These are phyloP conservation scores for Aphelocoma californica DNA, from an alignment of 2,797 vertebrate genomes.

Conservation along the genomic window DNA sequence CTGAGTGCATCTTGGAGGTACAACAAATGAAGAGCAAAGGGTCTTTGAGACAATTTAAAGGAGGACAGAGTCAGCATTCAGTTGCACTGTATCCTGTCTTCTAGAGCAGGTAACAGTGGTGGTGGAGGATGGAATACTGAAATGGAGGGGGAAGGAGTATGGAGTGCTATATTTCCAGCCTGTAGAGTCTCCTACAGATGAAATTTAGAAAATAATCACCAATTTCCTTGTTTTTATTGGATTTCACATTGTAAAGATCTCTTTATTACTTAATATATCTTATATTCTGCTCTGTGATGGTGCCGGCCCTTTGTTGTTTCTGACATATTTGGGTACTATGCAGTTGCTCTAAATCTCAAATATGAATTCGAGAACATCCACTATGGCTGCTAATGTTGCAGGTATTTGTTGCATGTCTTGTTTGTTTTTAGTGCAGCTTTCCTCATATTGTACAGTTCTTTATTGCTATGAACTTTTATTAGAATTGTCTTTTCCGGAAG, in stretches of 20 bases:
- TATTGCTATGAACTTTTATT: neutral
- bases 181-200: neutral
- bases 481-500: neutral
- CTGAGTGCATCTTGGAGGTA: neutral
- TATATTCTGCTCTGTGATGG: neutral
- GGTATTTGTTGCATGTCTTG: neutral
- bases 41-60: neutral
- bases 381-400: neutral
- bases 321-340: neutral
- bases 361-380: rapidly evolving
- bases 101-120: neutral
- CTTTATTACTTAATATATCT: neutral
- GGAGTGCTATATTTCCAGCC: neutral
- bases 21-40: neutral
- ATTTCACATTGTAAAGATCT: neutral
- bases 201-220: neutral
- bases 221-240: neutral
- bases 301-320: neutral
- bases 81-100: neutral
- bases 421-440: neutral
- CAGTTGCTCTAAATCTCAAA: neutral
- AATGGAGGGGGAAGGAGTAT: neutral
- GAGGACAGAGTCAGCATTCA: neutral
- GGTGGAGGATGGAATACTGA: neutral
- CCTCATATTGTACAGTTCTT: neutral